Conservation (phyloP, 2,888 invertebrate genomes). For the Cephus nigrinus region DNA sequence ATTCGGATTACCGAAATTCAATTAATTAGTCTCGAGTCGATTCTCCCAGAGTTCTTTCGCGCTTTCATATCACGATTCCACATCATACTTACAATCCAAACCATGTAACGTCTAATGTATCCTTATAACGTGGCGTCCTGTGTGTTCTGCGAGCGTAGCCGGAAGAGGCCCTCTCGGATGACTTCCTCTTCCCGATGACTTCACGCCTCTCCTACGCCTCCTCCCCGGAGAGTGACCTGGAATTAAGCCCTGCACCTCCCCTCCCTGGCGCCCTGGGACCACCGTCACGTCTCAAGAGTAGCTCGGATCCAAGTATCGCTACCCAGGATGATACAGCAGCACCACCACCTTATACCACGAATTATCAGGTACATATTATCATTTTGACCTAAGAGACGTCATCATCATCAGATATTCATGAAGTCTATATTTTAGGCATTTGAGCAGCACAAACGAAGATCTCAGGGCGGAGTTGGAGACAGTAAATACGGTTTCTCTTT, state of each 20-base stretch:
- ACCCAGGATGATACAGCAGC: constrained; percentile 87
- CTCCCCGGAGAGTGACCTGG: constrained; percentile 95
- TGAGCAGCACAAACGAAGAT: constrained; percentile 56
- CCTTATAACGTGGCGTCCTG: constrained; percentile 46
- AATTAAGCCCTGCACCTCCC: constrained; percentile 82
- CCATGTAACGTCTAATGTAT: constrained; percentile 13
- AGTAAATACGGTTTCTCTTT: constrained; percentile 75
- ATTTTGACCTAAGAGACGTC: neutral
- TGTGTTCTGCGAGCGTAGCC: constrained; percentile 75
- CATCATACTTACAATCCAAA: constrained; percentile 16
- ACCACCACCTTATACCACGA: constrained; percentile 85
- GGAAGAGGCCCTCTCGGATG: constrained; percentile 96
- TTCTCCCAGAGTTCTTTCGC: neutral
- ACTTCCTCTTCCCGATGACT: constrained; percentile 99
- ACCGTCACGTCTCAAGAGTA: constrained; percentile 72
- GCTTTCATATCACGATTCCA: neutral
- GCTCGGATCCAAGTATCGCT: constrained; percentile 94
- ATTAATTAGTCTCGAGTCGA: neutral
- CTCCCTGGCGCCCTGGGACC: constrained; percentile 71
- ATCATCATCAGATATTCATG: neutral
- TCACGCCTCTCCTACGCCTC: constrained; percentile 95
- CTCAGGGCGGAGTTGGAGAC: constrained; percentile 68
- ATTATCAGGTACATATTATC: constrained; percentile 53
- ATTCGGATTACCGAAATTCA: neutral
- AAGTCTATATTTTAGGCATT: constrained; percentile 37